Evolutionary conservation across 2,888 invertebrate genomes (phyloP).

Genomic region (Orchesella flavescens): DNA sequence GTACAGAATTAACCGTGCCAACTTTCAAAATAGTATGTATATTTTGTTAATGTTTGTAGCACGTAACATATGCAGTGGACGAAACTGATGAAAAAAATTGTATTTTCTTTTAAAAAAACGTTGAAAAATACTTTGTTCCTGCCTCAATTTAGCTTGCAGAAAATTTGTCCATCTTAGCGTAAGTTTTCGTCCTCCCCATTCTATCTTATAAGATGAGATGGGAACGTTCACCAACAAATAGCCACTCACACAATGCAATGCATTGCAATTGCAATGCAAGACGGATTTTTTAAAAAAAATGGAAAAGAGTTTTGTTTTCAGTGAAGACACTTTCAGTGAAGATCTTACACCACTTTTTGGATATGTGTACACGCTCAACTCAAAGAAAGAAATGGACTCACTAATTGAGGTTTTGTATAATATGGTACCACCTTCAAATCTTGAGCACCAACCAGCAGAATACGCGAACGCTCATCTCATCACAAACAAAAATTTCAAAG

Average conservation of each 20-base stretch:
- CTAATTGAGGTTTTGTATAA: conserved; percentile 43
- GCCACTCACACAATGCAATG: no score
- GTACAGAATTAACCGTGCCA: neutral
- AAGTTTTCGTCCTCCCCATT: neutral
- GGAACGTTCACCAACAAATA: no score
- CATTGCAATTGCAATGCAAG: no score
- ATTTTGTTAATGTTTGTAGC: neutral
- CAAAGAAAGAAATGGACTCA: conserved; percentile 49
- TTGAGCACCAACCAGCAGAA: no score
- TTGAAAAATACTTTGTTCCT: conserved; percentile 57
- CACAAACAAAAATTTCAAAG: neutral
- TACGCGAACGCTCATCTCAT: no score
- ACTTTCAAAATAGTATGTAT: neutral
- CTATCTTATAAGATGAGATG: neutral
- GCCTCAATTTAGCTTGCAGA: conserved; percentile 23
- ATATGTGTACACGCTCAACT: conserved; percentile 33
- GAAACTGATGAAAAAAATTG: no score
- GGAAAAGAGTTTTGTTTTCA: neutral
- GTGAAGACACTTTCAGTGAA: neutral
- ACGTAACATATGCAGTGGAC: neutral
- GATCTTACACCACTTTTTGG: neutral
- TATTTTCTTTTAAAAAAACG: no score
- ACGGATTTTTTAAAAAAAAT: neutral
- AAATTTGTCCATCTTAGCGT: conserved; percentile 3
- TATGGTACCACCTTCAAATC: neutral